Percentiles rank a stretch among this genome's conserved stretches.
phyloP scores from a whole-genome alignment of 2,113 vertebrate species.

The Gymnobelideus leadbeateri region DNA sequence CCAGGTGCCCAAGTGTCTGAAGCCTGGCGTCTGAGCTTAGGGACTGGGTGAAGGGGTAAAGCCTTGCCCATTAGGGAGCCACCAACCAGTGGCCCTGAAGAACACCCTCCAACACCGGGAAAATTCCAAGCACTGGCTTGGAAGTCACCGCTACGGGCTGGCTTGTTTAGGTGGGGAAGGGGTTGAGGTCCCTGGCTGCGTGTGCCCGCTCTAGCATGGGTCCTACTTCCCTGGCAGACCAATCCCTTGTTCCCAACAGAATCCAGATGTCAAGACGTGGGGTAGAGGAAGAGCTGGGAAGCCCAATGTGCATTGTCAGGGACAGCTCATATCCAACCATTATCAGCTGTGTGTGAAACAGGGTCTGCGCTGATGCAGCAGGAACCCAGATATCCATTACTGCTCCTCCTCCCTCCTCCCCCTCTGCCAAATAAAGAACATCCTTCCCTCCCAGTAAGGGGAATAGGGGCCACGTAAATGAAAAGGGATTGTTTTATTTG shows the following conservation, averaged over 20 bases:
- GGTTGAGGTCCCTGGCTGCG: neutral
- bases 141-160: neutral
- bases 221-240: neutral
- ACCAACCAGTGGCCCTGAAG: neutral
- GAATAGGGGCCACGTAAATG: neutral
- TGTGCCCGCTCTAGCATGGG: no score
- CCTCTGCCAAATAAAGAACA: neutral
- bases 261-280: neutral
- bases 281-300: neutral
- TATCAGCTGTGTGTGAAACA: no score
- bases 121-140: neutral
- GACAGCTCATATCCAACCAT: no score
- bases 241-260: neutral
- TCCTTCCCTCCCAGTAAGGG: neutral
- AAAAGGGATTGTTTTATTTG: neutral
- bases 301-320: neutral
- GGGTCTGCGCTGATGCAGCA: neutral
- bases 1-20: neutral
- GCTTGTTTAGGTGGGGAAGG: neutral
- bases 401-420: neutral
- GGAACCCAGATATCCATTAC: neutral
- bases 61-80: no score
- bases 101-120: no score
- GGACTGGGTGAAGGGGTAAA: no score
- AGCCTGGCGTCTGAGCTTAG: neutral